A percentile compares a stretch with the other conserved stretches of the same genome.
phyloP scores from a whole-genome alignment of 2,797 vertebrate species.

The Hippopotamyrus pictus region DNA sequence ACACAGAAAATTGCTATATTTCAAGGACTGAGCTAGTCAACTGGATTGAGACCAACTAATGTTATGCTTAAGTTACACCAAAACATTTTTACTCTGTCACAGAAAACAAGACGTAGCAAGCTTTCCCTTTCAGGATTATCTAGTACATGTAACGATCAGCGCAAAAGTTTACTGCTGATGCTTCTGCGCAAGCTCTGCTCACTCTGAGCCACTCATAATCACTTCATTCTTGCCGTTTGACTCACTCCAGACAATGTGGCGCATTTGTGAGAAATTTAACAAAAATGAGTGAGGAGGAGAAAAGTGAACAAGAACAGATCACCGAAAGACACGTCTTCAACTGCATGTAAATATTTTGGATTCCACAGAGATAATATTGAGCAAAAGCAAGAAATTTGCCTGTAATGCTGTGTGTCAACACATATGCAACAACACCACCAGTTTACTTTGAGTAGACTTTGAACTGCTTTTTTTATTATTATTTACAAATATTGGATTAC shows the following conservation, averaged over 20 bases:
- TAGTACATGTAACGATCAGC: neutral
- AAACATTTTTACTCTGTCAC: neutral
- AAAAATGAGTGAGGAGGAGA: neutral
- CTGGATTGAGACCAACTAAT: neutral
- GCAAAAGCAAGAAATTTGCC: neutral
- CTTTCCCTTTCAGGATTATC: neutral
- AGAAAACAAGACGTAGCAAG: neutral
- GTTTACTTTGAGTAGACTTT: neutral
- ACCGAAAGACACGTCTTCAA: neutral
- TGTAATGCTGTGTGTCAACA: neutral
- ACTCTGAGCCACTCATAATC: neutral
- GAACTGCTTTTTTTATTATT: neutral
- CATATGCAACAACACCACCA: neutral
- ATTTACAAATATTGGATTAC: neutral
- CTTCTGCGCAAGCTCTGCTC: neutral
- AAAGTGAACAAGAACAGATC: neutral
- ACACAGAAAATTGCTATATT: neutral
- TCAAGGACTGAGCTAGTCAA: neutral
- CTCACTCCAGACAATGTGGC: neutral
- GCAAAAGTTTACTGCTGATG: neutral
- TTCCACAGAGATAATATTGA: neutral
- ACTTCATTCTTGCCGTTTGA: neutral
- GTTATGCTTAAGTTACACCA: neutral
- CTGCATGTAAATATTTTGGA: neutral
- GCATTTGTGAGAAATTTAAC: neutral